Base-by-base conservation (phyloP, 2,888 invertebrate species). In the Trissolcus brochymenae region DNA sequence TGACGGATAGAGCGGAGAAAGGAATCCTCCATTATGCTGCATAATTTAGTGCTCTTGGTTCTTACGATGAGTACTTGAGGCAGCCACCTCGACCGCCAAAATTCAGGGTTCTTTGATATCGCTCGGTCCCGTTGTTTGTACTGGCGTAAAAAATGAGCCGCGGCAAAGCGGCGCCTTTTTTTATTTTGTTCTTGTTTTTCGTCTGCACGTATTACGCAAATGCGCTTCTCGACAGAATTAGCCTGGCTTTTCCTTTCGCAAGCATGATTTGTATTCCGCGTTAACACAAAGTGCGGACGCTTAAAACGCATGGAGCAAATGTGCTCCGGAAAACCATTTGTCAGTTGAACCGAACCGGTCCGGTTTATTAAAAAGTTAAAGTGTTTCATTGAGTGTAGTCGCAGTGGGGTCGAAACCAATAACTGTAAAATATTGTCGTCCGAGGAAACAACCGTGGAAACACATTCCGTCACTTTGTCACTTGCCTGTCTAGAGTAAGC, bases 1-100 rank as follows among this genome's bases (percentile, higher is more conserved):
- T 87, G 87, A 87, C 86, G 84, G 81, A 88, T 87, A 86, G 81
- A 84, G 82, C 84, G 76, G 82, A 82, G 84, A 85, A 83, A 85
- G 82, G 79, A 82, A 84, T 83, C 76, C 81, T 81, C 79, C 81
- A 84, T 87, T 87, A 85, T 86, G 81, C 82, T 85, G 84, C 84
- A 86, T 87, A 87, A 87, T 87, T 87, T 85, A 87, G 83, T 81
- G 74, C 80, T 76, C 72, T 65, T 79, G 73, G 57, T 64, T 74
- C 68, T 53, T 65, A 43, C 54, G 51, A 60, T 21, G 57, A 29
- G 7, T 21, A 49, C 35, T 67, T 74, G 55, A 80, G 72, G 80
- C 81, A 81, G 73, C 79, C 75, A 75, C 82, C 79, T 84, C 82
- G 81, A 82, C 84, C 82, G 65, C 78, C 76, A 74, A 79, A 78